Percentiles rank a stretch among this genome's conserved stretches.
These are phyloP conservation scores for Parazoanthus darwini DNA, from an alignment of 92 coral and sea anemone species.

Conservation along the genomic window DNA sequence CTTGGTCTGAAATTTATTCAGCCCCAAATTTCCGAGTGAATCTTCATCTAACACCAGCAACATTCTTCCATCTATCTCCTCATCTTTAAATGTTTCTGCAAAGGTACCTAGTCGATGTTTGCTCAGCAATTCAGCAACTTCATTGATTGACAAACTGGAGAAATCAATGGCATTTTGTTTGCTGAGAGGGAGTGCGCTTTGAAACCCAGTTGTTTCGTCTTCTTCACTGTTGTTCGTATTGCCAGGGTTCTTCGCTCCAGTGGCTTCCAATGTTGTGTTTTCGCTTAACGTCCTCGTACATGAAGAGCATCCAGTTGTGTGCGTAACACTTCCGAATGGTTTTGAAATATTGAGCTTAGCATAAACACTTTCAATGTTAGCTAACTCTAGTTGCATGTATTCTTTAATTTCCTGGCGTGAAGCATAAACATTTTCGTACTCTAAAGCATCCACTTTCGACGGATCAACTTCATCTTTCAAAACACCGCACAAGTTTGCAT, in stretches of 20 bases:
- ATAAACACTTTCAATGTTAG: neutral
- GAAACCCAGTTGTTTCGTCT: neutral
- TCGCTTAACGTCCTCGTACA: too few relatives aligned
- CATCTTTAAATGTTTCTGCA: neutral
- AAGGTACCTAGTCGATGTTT: neutral
- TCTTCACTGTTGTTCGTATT: neutral
- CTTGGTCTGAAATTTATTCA: neutral
- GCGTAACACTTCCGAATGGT: neutral
- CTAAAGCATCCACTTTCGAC: too few relatives aligned
- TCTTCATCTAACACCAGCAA: neutral
- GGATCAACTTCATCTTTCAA: too few relatives aligned
- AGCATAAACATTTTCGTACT: too few relatives aligned
- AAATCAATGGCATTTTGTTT: neutral
- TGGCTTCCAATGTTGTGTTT: neutral
- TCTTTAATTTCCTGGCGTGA: neutral
- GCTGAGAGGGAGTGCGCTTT: neutral
- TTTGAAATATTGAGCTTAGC: neutral
- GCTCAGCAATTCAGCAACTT: neutral
- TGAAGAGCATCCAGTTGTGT: neutral
- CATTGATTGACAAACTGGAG: neutral
- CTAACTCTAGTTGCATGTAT: neutral
- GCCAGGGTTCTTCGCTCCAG: neutral
- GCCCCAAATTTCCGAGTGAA: neutral
- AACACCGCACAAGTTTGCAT: too few relatives aligned
- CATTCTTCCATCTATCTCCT: constrained; percentile 1